A percentile compares a stretch with the other conserved stretches of the same genome.
These are phyloP conservation scores for Tachuris rubrigastra DNA, from an alignment of 2,113 vertebrate genomes.

Conservation along the genomic window DNA sequence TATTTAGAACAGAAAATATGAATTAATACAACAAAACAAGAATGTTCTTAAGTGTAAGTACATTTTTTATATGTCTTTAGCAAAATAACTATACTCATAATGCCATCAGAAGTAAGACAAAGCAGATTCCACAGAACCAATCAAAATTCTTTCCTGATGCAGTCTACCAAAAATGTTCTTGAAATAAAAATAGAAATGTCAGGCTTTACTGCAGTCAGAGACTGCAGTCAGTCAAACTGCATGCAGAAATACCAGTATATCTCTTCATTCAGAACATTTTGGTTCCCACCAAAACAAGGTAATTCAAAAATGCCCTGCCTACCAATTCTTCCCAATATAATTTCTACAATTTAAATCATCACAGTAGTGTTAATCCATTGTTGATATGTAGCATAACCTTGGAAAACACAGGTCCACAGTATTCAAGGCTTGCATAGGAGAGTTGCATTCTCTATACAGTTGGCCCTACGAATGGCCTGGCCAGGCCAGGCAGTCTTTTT, in stretches of 20 bases:
- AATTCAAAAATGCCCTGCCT: not conserved
- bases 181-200: not conserved
- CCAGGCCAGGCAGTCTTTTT: not conserved
- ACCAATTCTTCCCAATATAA: not conserved
- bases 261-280: not conserved
- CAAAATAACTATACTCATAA: not conserved
- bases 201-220: not conserved
- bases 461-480: not conserved
- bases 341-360: not conserved
- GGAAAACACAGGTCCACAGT: not conserved
- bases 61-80: not conserved
- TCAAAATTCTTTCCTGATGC: not conserved
- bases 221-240: too few relatives aligned
- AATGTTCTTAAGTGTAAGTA: not conserved
- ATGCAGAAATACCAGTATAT: not conserved
- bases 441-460: not conserved
- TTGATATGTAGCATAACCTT: not conserved
- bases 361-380: not conserved
- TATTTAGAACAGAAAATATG: not conserved
- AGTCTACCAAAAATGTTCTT: not conserved
- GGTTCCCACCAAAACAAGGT: not conserved
- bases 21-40: not conserved
- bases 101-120: not conserved
- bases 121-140: not conserved
- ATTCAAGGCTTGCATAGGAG: not conserved